Conservation (phyloP, 2,797 vertebrate genomes). For the Xiphophorus birchmanni region DNA sequence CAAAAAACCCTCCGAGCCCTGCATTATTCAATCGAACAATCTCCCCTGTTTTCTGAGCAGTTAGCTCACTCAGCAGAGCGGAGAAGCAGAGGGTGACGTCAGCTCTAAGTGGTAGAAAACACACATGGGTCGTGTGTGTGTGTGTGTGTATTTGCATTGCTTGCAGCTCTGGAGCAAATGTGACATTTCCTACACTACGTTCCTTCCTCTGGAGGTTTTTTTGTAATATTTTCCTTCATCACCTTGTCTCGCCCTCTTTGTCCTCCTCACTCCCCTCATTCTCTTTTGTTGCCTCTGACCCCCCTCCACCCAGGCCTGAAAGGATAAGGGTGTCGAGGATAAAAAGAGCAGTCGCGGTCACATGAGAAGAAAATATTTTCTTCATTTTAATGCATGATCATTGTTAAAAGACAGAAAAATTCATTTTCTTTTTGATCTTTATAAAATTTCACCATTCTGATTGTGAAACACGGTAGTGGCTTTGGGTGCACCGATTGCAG, state of each 20-base stretch:
- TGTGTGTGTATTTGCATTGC: not conserved
- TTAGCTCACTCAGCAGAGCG: slow-evolving; percentile 39
- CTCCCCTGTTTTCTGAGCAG: slow-evolving; percentile 32
- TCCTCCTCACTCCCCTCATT: not conserved
- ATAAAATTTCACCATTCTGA: not conserved
- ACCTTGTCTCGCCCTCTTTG: not conserved
- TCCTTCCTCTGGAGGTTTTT: not conserved
- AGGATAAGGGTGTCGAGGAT: slow-evolving; percentile 10
- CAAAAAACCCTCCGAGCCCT: slow-evolving; percentile 44
- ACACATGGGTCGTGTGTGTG: not conserved
- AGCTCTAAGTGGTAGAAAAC: slow-evolving; percentile 40
- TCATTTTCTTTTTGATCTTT: not conserved
- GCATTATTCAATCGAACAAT: slow-evolving; percentile 66
- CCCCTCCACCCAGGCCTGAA: slow-evolving; percentile 33
- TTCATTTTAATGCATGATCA: not conserved
- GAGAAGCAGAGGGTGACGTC: slow-evolving; percentile 39
- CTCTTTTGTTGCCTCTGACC: slow-evolving; percentile 13
- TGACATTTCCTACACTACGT: not conserved
- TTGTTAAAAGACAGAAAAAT: not conserved
- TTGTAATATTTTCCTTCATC: not conserved
- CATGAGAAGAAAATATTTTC: slow-evolving; percentile 52
- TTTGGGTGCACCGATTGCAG: too few species aligned
- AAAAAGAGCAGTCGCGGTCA: slow-evolving; percentile 21
- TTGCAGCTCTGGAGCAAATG: not conserved
- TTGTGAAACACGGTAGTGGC: too few species aligned